Evolutionary conservation across 2,797 vertebrate species (phyloP), one percentile per base, ranked within the genome.

Genomic region (Pangasius mekongensis): DNA sequence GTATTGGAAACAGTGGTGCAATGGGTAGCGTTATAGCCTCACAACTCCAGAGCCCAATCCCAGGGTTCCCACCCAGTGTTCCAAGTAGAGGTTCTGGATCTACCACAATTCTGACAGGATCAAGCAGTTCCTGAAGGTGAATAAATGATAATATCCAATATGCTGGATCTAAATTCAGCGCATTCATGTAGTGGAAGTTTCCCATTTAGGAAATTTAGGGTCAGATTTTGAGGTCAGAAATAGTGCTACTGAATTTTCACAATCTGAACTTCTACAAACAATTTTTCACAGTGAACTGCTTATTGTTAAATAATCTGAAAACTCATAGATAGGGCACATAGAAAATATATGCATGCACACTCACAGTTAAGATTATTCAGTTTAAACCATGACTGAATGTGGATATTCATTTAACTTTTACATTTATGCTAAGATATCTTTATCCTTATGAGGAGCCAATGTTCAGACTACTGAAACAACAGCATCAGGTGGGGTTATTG

Each of bases 401-500:
- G 8, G 8, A 56, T 33, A 80, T 56, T 80, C 2, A 58, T 56
- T 80, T 80, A 33, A 56, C 52, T 36, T 80, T 13, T 20, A 82
- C 20, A 60, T 7, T 24, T 24, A 58, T 47, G 13, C 43, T 52
- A 11, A 58, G 47, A 86, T 56, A 54, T 71, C 64, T 83, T 7
- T 9, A 64, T 83, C 47, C 24, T 30, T 47, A 64, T 10, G 80
- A 64, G 8, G 24, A 64, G 24, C 36, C 14, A 7, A 20, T 64
- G 13, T 80, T 85, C 49, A 60, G 27, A 60, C 49, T 47, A 30
- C 36, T 76, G 0, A 49, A 60, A 56, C 54, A 33, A 39, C 49
- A 52, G 73, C 36, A 80, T 69, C 33, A 60, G 74, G 36, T 74
- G 39, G 62, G n/a, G 43, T 83, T 89, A 78, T 54, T 83, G 88